Base-by-base conservation (phyloP, 2,113 vertebrate species). In the Oncorhynchus mykiss region DNA sequence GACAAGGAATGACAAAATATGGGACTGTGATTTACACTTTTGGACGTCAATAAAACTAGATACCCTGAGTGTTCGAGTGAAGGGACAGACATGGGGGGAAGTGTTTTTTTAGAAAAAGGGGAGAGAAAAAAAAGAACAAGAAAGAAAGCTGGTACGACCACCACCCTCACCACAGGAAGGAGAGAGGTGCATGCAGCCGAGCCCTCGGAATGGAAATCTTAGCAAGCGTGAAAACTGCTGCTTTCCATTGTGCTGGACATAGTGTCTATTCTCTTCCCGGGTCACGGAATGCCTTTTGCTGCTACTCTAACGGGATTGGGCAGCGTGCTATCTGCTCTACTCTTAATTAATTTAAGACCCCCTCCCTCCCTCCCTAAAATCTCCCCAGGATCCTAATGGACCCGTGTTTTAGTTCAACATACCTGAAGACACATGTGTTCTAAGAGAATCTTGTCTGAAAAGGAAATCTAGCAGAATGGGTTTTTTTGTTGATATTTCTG, bases 21-120 rank as follows among this genome's bases (percentile, higher is more conserved):
- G 93, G 93, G 90, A 77, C 93, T 91, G 93, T 94, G 95, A 96
- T 95, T 95, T 94, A 95, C 93, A 94, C 94, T 93, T 87, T 94
- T 92, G 93, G 94, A 95, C 95, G 94, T 96, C 95, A 95, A 95
- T 95, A 95, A 95, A 94, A 93, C 91, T 24, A 79, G 93, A 94
- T 93, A 73, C 91, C 84, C 57, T 1, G 83, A 90, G 93, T 86
- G 94, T 93, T 94, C 91, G 85, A 76, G 78, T 78, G 92, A 93
- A 93, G 90, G 91, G 94, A 90, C 90, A 91, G 94, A 91, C 86
- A 74, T n/a, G 29, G 29, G 88, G 86, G 18, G 76, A n/a, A n/a
- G n/a, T n/a, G n/a, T n/a, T n/a, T n/a, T n/a, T 89, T 90, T 13
- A 64, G 5, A 89, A 83, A 89, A 91, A 6, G 5, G 31, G 31